Conservation (phyloP, 2,113 vertebrate genomes). For the Muntiacus reevesi region DNA sequence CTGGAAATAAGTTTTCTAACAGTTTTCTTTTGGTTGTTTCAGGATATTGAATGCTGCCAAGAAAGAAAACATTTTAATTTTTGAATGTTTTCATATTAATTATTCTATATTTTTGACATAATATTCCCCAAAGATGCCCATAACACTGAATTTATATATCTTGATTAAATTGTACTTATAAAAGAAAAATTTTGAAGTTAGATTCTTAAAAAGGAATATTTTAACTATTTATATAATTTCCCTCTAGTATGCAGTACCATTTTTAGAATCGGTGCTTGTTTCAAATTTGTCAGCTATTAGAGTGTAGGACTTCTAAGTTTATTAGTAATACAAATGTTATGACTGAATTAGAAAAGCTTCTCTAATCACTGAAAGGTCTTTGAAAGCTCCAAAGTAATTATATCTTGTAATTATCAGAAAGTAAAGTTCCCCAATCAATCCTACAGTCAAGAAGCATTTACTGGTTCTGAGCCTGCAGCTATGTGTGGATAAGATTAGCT, state of each 20-base stretch:
- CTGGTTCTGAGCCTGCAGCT: slow-evolving; percentile 74
- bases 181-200: not conserved
- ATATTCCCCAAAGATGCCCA: not conserved
- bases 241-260: slow-evolving; percentile 5
- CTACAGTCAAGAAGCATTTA: slow-evolving; percentile 78
- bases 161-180: not conserved
- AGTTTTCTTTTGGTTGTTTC: not conserved
- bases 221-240: slow-evolving; percentile 34
- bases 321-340: slow-evolving; percentile 78
- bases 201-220: slow-evolving; percentile 1
- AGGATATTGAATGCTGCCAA: not conserved
- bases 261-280: slow-evolving; percentile 49
- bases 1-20: not conserved
- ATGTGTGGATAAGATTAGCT: slow-evolving; percentile 77
- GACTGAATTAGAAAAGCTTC: slow-evolving; percentile 75
- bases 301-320: slow-evolving; percentile 68
- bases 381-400: slow-evolving; percentile 80
- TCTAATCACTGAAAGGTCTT: slow-evolving; percentile 77
- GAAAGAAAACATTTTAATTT: not conserved
- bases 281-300: slow-evolving; percentile 65
- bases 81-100: not conserved
- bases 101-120: not conserved
- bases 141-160: not conserved
- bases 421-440: slow-evolving; percentile 73
- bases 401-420: slow-evolving; percentile 81